Evolutionary conservation across 2,797 vertebrate species (phyloP), one percentile per base, ranked within the genome.

Genomic region (Scolopax rusticola): DNA sequence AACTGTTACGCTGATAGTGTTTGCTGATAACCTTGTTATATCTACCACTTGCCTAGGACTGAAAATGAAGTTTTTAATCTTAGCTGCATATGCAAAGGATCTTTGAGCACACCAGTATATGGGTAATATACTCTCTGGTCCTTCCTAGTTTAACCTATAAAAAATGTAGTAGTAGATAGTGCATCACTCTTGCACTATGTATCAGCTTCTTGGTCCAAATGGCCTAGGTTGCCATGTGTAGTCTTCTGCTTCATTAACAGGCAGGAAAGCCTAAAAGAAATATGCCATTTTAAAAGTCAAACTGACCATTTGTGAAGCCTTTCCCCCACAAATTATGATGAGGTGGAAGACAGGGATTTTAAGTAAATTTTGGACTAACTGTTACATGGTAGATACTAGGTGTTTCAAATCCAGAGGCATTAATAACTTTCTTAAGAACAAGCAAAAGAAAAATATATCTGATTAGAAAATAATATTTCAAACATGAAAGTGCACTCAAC

Each of bases 1-100:
- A 59, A 30, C 47, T 63, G 5, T 15, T 59, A 24, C 2, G 1
- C 33, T 4, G n/a, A 12, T 7, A 33, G 14, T 0, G 0, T 50
- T 90, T 78, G 28, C 57, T 89, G 38, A 25, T 14, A 43, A 8
- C 5, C 3, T 57, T 15, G 45, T 54, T 83, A 17, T 20, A 59
- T 24, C 9, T 25, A 20, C 24, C 6, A 6, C 51, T 56, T 76
- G 16, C 19, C 50, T 47, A 69, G 43, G 43, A 32, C 40, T 70
- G 51, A 85, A 86, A 91, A 60, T 12, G 25, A 64, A 10, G 19
- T 54, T 54, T 81, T 85, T 65, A 30, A 11, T 43, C 11, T 45
- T 81, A 81, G 14, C 15, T n/a, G 25, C 6, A 10, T 21, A 5
- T 40, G 40, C 15, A 32, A 25, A 69, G 24, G 23, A 21, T 25